Percentiles rank a stretch among this genome's conserved stretches.
Evolutionary conservation across 2,113 vertebrate species (phyloP).

Genomic region (Pterocles gutturalis): DNA sequence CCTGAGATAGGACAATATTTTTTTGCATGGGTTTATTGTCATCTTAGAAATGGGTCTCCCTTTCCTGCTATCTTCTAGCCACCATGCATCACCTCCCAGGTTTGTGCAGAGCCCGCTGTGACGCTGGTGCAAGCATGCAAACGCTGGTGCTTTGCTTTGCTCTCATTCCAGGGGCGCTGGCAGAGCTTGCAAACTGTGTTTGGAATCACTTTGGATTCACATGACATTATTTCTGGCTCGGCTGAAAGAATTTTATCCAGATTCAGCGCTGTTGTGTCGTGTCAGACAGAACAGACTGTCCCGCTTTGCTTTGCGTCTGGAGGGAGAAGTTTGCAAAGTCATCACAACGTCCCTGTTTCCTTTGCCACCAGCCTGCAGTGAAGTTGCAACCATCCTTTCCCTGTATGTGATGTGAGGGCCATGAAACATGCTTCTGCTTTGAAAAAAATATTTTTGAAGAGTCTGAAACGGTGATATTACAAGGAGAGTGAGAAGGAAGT

Average conservation of each 20-base stretch:
- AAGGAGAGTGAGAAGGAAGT: background rate
- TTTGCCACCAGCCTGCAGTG: background rate
- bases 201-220: background rate
- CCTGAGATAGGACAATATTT: background rate
- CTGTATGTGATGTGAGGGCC: background rate
- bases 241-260: background rate
- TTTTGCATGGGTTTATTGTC: background rate
- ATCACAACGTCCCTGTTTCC: rapidly evolving
- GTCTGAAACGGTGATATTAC: background rate
- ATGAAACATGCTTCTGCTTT: rapidly evolving
- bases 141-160: background rate
- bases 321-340: background rate
- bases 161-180: background rate
- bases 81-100: background rate
- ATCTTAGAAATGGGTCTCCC: background rate
- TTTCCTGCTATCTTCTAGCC: background rate
- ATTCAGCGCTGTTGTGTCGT: background rate
- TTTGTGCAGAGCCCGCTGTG: background rate
- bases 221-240: background rate
- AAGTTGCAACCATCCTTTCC: background rate
- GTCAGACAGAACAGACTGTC: background rate
- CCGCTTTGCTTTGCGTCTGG: background rate
- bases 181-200: background rate
- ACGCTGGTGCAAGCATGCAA: background rate
- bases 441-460: rapidly evolving